Conservation (phyloP, 1,140 invertebrate genomes). For the Amphibalanus amphitrite region DNA sequence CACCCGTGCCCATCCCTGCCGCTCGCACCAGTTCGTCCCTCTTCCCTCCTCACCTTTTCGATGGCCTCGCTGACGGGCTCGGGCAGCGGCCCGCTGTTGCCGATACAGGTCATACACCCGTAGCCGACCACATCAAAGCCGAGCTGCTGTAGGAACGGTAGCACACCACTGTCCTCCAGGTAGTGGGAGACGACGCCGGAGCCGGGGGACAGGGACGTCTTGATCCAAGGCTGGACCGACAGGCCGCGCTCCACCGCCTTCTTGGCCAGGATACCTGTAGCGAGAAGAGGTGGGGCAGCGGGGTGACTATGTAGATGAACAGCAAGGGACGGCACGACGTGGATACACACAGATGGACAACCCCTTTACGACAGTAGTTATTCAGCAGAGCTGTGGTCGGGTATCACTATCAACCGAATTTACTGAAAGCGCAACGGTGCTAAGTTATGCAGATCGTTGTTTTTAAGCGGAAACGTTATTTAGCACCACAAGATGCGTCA, state of each 20-base stretch:
- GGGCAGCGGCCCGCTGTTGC: constrained; percentile 85
- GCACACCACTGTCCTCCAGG: constrained; percentile 67
- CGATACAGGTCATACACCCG: constrained; percentile 90
- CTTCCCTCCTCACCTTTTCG: constrained; percentile 49
- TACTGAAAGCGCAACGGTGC: too few species aligned
- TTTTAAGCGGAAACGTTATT: too few species aligned
- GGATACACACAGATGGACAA: too few species aligned
- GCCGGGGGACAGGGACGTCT: constrained; percentile 89
- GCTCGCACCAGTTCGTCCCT: too few species aligned
- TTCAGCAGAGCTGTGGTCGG: too few species aligned
- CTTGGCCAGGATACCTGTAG: constrained; percentile 71
- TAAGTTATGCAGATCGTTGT: too few species aligned
- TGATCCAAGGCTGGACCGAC: constrained; percentile 76
- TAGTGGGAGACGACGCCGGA: constrained; percentile 97
- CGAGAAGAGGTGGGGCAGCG: too few species aligned
- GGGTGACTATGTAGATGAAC: too few species aligned
- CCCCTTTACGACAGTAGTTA: too few species aligned
- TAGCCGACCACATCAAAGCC: constrained; percentile 84
- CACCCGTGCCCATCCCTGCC: neutral
- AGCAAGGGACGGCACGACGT: too few species aligned
- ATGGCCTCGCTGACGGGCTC: constrained; percentile 81
- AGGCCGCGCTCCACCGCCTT: constrained; percentile 87
- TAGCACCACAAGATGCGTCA: too few species aligned
- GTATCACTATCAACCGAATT: too few species aligned
- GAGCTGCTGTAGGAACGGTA: constrained; percentile 63